These are phyloP conservation scores for Myotis daubentonii DNA, from an alignment of 2,797 vertebrate species.

Conservation along the genomic window DNA sequence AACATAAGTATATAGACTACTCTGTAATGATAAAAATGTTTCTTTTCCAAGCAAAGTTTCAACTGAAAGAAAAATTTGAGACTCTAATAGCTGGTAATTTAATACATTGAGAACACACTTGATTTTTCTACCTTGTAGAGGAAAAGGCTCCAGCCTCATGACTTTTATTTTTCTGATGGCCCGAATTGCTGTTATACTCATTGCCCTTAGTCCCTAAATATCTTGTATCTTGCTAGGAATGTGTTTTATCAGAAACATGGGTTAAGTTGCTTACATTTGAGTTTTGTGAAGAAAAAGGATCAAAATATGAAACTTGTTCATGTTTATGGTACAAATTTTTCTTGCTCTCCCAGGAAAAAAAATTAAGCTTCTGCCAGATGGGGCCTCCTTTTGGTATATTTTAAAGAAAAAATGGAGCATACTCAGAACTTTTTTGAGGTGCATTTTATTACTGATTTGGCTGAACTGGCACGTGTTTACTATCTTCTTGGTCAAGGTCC, in stretches of 20 bases:
- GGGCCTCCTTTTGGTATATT: neutral
- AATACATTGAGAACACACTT: neutral
- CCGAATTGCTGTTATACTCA: fast-evolving
- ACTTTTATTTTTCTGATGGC: neutral
- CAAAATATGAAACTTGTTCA: neutral
- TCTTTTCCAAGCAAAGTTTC: neutral
- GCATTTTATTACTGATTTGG: neutral
- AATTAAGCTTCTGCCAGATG: neutral
- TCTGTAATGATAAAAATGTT: neutral
- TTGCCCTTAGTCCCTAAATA: neutral
- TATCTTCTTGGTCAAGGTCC: neutral
- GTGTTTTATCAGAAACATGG: neutral
- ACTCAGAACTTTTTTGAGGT: neutral
- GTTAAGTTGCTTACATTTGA: neutral
- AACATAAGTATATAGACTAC: too few relatives aligned
- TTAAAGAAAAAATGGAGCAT: neutral
- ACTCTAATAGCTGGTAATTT: neutral
- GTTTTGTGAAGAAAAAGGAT: slow-evolving; percentile 16
- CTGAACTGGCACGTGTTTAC: neutral
- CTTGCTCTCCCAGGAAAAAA: neutral
- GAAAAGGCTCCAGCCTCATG: neutral
- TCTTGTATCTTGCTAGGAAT: neutral
- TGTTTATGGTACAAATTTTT: neutral
- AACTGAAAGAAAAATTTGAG: neutral
- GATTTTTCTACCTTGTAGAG: neutral